Base-by-base conservation (phyloP, 64 coral and sea anemone genomes). In the Montipora foliosa region DNA sequence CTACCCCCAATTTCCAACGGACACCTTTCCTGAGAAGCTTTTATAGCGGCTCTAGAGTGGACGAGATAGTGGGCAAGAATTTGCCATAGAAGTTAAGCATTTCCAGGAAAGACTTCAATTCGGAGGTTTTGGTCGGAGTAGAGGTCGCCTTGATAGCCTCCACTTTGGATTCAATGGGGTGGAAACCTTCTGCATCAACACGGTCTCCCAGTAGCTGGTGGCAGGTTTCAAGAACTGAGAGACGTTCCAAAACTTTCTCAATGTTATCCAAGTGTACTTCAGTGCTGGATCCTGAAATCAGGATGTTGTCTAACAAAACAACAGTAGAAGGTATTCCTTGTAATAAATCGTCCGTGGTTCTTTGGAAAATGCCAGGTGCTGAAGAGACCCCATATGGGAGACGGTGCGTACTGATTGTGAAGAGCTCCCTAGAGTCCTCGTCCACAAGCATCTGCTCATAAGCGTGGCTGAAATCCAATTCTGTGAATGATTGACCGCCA, bases 341-440 rank as follows among this genome's bases (percentile, higher is more conserved):
- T 5, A 89, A 49, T 8, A 89, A 4, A 57, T 1, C 76, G 5
- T 94, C 92, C 37, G 75, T 88, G 14, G 81, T 92, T 17, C 90
- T 57, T 44, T 92, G 90, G 68, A 88, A 81, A 88, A 57, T 87
- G 16, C 67, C 92, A 22, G 84, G 53, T 6, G 24, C 80, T 10
- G 71, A 93, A 6, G 50, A 67, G 4, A 87, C 37, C 6, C 83
- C 49, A 62, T 77, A 87, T 19, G 80, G 6, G 77, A 81, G 74
- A 14, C 47, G 47, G 70, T 93, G 91, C 3, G 83, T 87, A 67
- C 87, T 93, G 29, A 93, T 93, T 2, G 82, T 87, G n/a, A 76
- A 79, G 48, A 44, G 87, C 5, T 67, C 64, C 55, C 77, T 71
- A 8, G 74, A 93, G 13, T 93, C 83, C 1, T 93, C 91, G 8